phyloP scores from a whole-genome alignment of 2,888 invertebrate species.

The Synanthedon myopaeformis region DNA sequence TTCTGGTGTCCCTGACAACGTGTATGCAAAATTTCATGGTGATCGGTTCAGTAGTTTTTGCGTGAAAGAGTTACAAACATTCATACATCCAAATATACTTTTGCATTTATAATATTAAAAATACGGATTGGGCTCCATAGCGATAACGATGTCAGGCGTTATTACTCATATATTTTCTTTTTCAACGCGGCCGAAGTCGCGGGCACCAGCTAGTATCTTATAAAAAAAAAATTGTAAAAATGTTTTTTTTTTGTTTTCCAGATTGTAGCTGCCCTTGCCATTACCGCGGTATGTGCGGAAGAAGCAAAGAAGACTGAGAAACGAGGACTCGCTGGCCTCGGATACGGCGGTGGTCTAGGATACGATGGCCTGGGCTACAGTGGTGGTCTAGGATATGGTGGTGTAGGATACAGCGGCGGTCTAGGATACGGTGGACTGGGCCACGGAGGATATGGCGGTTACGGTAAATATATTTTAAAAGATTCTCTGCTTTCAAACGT shows the following conservation, averaged over 20 bases:
- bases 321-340: conserved; percentile 53
- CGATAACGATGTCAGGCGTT: too few species aligned
- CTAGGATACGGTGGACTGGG: conserved; percentile 3
- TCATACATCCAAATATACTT: too few species aligned
- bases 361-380: conserved; percentile 16
- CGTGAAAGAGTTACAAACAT: too few species aligned
- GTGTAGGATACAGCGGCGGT: conserved; percentile 1
- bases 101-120: too few species aligned
- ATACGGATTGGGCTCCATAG: too few species aligned
- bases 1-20: too few species aligned
- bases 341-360: conserved; percentile 26
- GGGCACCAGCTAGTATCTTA: too few species aligned
- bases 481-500: too few species aligned
- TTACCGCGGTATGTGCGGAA: conserved; percentile 51
- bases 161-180: too few species aligned
- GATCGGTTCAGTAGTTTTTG: too few species aligned
- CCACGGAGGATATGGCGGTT: conserved; percentile 1
- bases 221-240: neutral
- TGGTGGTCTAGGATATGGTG: conserved; percentile 11
- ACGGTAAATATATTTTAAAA: neutral
- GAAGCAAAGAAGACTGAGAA: conserved; percentile 63
- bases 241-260: conserved; percentile 13
- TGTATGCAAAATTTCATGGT: too few species aligned
- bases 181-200: too few species aligned
- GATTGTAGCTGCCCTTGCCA: conserved; percentile 45